A percentile compares a stretch with the other conserved stretches of the same genome.
Conservation (phyloP, 2,797 vertebrate species). For the Amazonetta brasiliensis region DNA sequence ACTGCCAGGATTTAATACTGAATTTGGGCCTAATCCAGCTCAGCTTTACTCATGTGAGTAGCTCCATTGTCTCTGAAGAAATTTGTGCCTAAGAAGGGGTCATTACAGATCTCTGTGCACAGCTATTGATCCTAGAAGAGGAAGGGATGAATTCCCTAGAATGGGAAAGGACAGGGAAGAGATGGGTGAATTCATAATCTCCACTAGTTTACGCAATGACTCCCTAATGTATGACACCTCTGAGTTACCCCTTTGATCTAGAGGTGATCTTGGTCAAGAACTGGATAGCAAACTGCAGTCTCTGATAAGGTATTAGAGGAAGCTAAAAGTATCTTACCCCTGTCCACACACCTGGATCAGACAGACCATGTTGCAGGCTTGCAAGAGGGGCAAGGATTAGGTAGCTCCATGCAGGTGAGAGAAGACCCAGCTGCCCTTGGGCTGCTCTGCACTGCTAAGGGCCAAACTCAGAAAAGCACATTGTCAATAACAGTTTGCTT, state of each 20-base stretch:
- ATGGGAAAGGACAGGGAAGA: neutral
- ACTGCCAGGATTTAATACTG: conserved; percentile 16
- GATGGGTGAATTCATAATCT: neutral
- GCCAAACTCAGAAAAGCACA: neutral
- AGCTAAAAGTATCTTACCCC: neutral
- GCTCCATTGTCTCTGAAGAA: neutral
- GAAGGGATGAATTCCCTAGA: too few species aligned
- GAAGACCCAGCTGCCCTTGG: rapidly evolving
- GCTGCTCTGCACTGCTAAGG: neutral
- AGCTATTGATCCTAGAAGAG: neutral
- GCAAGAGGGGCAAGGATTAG: rapidly evolving
- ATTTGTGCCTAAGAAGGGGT: neutral
- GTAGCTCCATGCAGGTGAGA: rapidly evolving
- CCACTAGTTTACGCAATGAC: rapidly evolving
- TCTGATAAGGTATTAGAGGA: neutral
- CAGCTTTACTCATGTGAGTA: conserved; percentile 10
- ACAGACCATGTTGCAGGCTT: rapidly evolving
- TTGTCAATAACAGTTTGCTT: neutral
- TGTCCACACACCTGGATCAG: neutral
- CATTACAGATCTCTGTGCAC: neutral
- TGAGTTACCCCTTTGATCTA: rapidly evolving
- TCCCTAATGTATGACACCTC: neutral
- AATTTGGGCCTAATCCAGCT: conserved; percentile 13
- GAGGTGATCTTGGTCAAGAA: rapidly evolving
- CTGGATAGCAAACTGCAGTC: neutral